Percentiles rank a stretch among this genome's conserved stretches.
Conservation (phyloP, 2,797 vertebrate species). For the Pelodytes ibericus region DNA sequence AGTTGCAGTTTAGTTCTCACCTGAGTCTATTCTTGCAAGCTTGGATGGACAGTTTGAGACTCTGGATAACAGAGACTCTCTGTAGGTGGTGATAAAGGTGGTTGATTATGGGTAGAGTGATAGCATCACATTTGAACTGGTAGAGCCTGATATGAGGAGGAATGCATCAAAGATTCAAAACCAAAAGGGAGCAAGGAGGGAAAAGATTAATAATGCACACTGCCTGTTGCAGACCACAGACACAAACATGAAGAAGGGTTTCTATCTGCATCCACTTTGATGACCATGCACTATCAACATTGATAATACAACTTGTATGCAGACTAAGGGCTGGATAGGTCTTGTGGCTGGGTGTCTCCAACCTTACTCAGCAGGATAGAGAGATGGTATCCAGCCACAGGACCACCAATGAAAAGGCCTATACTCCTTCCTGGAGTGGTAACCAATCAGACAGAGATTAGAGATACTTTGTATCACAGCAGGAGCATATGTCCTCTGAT, state of each 20-base stretch:
- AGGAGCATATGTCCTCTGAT: not conserved
- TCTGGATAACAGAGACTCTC: not conserved
- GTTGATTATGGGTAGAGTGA: conserved; percentile 1
- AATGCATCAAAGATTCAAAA: conserved; percentile 2
- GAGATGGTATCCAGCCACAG: conserved; percentile 1
- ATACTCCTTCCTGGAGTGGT: not conserved
- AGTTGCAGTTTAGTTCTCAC: not conserved
- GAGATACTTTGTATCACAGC: conserved; percentile 34
- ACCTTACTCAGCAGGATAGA: conserved; percentile 10
- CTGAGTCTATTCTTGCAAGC: not conserved
- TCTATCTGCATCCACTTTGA: conserved; percentile 40
- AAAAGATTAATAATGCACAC: conserved; percentile 29
- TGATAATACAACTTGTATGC: conserved; percentile 25
- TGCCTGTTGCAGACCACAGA: conserved; percentile 28
- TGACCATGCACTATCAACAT: conserved; percentile 35
- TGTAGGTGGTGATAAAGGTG: not conserved
- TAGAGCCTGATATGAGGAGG: not conserved
- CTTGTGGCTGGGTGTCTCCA: conserved; percentile 5
- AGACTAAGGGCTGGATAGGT: conserved; percentile 4
- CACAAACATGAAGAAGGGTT: conserved; percentile 19
- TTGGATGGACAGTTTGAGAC: not conserved
- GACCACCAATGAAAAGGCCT: not conserved
- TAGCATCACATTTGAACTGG: conserved; percentile 2
- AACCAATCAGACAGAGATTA: conserved; percentile 28
- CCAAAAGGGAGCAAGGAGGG: not conserved